Conservation (phyloP, 2,888 invertebrate species). For the Microctonus aethiopoides region DNA sequence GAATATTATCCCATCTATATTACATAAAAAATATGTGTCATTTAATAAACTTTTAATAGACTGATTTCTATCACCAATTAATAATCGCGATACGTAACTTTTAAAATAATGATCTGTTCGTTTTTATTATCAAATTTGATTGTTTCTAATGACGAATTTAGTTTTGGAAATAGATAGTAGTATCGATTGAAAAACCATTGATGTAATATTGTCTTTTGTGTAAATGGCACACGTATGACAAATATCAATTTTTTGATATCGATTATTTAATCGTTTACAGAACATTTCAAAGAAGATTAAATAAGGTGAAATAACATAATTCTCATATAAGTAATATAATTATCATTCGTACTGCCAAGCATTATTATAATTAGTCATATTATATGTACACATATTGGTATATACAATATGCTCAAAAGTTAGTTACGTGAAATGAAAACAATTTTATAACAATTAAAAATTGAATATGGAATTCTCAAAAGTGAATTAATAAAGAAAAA, state of each 20-base stretch:
- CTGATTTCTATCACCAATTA: conserved; percentile 16
- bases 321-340: conserved; percentile 34
- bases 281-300: conserved; percentile 18
- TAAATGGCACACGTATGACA: too few species aligned
- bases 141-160: not conserved
- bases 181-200: too few species aligned
- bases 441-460: conserved; percentile 38
- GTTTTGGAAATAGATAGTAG: not conserved
- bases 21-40: not conserved
- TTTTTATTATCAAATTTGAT: not conserved
- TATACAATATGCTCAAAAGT: conserved; percentile 43
- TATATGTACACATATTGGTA: not conserved
- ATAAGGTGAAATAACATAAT: not conserved
- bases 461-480: not conserved
- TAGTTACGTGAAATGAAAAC: conserved; percentile 29
- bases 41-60: not conserved
- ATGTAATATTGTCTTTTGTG: too few species aligned
- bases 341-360: conserved; percentile 48
- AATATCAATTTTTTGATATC: not conserved
- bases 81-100: conserved; percentile 11
- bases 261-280: conserved; percentile 16
- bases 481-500: not conserved
- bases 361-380: conserved; percentile 35
- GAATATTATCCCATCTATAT: conserved; percentile 21
- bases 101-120: not conserved